Base-by-base conservation (phyloP, 2,797 vertebrate species). In the Mormyrus hasselquistii region DNA sequence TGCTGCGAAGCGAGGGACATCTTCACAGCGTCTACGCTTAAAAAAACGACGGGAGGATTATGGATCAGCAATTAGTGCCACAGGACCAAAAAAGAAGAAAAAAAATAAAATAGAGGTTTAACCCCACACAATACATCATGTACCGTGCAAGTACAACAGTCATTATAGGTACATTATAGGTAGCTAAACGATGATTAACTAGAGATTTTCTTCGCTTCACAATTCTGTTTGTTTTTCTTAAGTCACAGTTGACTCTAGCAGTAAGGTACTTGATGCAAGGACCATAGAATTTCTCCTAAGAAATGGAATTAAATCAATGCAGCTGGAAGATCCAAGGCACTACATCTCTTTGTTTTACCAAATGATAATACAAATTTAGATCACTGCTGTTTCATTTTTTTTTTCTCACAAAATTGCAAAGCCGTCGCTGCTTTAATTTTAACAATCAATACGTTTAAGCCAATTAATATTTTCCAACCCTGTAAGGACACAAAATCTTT, bases 261-360 rank as follows among this genome's bases (percentile, higher is more conserved):
- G 92, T 94, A 93, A 96, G 95, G 95, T 95, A 93, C 95, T 96
- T 96, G 96, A 97, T 96, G 95, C 95, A 96, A 95, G 97, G 94
- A 97, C 97, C 95, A 95, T 95, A 91, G 89, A 95, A 95, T 94
- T 96, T 97, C 95, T 96, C 94, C 97, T 96, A 96, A 96, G 94
- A 95, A 96, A 96, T 96, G 97, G 96, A 94, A 97, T 96, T 97
- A 95, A 96, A 97, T 95, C 95, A 93, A 96, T 95, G 96, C 96
- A 96, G 95, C 97, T 96, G 95, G 91, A 93, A 96, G 94, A 96
- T 97, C 96, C 97, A 99, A 99, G 98, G 98, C 98, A 99, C 98
- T 99, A 97, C 94, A 97, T 94, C 89, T 95, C 95, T 44, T 59
- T 59, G 29, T 94, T 94, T 96, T 96, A 97, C 96, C 96, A 96